These are phyloP conservation scores for Sarcophilus harrisii DNA, from an alignment of 2,797 vertebrate genomes.

Conservation along the genomic window DNA sequence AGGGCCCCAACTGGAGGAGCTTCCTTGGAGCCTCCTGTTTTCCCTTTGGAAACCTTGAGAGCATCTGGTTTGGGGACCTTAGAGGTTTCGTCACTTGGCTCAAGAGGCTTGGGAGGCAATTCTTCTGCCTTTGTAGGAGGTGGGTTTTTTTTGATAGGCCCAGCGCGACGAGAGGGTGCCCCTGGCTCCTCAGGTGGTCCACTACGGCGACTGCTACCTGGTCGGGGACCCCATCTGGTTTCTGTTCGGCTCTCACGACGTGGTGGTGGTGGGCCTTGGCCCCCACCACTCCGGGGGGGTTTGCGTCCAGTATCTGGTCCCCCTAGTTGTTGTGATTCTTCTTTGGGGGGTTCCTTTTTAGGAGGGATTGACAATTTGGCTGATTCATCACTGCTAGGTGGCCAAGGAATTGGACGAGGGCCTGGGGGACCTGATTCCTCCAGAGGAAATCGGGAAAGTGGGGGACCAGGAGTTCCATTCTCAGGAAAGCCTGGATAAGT, in stretches of 20 bases:
- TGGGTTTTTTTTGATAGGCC: constrained; percentile 92
- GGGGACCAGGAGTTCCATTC: constrained; percentile 82
- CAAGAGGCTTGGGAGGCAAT: constrained; percentile 52
- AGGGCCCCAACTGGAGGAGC: constrained; percentile 63
- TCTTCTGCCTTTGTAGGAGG: constrained; percentile 86
- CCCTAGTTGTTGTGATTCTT: constrained; percentile 81
- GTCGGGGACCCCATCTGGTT: constrained; percentile 95
- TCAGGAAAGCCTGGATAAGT: constrained; percentile 84
- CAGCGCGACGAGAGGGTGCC: constrained; percentile 85
- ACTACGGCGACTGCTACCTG: constrained; percentile 87
- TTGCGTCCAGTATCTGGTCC: constrained; percentile 77
- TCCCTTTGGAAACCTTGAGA: constrained; percentile 74
- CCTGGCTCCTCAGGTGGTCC: constrained; percentile 83
- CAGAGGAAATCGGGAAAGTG: constrained; percentile 86
- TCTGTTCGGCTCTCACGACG: constrained; percentile 93
- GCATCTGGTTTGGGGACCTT: constrained; percentile 76
- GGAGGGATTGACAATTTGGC: constrained; percentile 82
- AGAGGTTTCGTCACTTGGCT: constrained; percentile 82
- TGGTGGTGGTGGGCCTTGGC: constrained; percentile 69
- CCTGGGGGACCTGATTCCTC: constrained; percentile 84
- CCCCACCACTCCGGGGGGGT: constrained; percentile 65
- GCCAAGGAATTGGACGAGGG: constrained; percentile 71
- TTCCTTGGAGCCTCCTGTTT: constrained; percentile 74
- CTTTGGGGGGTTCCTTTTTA: constrained; percentile 85
- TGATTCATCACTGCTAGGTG: constrained; percentile 69